phyloP scores from a whole-genome alignment of 2,113 vertebrate genomes.

The Rhea pennata region DNA sequence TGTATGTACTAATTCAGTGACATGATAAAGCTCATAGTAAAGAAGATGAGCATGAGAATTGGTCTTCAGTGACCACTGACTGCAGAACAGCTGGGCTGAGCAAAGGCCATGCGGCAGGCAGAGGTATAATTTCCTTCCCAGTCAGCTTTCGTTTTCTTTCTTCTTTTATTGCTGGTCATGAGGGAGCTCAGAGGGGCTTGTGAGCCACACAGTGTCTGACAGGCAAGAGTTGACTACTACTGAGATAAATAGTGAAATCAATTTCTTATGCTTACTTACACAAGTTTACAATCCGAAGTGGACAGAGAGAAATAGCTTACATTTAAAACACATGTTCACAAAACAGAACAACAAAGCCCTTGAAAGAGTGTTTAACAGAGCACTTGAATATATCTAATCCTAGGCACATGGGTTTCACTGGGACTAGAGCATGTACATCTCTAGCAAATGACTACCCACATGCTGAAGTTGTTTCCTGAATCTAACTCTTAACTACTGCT shows the following conservation, averaged over 20 bases:
- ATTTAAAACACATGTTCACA: background rate
- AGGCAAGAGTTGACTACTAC: background rate
- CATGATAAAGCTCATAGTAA: background rate
- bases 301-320: background rate
- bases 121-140: background rate
- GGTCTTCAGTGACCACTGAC: background rate
- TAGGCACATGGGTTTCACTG: background rate
- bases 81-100: background rate
- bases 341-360: background rate
- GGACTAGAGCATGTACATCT: background rate
- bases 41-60: background rate
- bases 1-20: background rate
- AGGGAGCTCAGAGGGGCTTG: background rate
- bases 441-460: constrained; percentile 6
- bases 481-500: background rate
- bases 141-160: background rate
- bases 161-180: background rate
- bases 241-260: background rate
- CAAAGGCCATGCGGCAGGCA: background rate
- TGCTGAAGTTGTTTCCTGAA: background rate
- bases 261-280: background rate
- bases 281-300: background rate
- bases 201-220: background rate
- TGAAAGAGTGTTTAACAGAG: background rate
- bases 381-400: background rate